Percentiles rank a stretch among this genome's conserved stretches.
These are phyloP conservation scores for Papilio helenus DNA, from an alignment of 1,140 invertebrate species.

Conservation along the genomic window DNA sequence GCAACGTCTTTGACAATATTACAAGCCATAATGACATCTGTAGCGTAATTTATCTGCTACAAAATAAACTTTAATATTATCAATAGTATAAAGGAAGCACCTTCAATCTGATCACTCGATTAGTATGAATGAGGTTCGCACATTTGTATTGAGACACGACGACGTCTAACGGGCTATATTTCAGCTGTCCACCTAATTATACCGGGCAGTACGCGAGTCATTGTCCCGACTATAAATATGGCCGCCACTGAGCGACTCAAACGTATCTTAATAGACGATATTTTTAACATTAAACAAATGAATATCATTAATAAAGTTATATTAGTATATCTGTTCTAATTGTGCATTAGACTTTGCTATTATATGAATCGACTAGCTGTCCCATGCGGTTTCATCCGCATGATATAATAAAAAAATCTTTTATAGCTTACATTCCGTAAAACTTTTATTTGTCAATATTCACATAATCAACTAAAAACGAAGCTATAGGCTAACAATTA, in stretches of 20 bases:
- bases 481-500: no score
- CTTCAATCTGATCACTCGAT: not conserved
- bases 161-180: constrained; percentile 18
- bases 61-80: no score
- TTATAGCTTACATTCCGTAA: not conserved
- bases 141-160: not conserved
- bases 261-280: not conserved
- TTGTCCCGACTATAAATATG: constrained; percentile 53
- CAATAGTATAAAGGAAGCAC: not conserved
- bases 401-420: no score
- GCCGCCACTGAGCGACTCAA: not conserved
- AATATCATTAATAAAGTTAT: not conserved
- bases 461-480: no score
- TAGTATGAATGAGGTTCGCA: not conserved
- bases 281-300: constrained; percentile 9
- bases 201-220: constrained; percentile 39
- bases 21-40: no score
- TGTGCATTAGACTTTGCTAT: not conserved
- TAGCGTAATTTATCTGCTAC: no score
- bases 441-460: no score
- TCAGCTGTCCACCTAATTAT: constrained; percentile 28
- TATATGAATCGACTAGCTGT: no score
- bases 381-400: no score
- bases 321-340: not conserved
- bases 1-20: no score